These are phyloP conservation scores for Dicyrtoma fusca DNA, from an alignment of 2,888 invertebrate species.

Conservation along the genomic window DNA sequence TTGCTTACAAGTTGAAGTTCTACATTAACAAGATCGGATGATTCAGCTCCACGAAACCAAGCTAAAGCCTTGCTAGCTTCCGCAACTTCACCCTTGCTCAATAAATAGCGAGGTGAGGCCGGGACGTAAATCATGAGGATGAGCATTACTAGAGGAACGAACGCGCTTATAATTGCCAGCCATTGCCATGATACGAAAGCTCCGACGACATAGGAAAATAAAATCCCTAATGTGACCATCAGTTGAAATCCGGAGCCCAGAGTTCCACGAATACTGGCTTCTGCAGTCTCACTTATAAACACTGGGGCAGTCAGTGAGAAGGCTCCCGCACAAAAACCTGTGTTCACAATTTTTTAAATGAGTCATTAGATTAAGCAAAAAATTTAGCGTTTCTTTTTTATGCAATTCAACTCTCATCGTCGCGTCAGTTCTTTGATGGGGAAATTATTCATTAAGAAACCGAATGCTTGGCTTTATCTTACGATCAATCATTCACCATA, in stretches of 20 bases:
- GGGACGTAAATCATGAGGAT: conserved; percentile 80
- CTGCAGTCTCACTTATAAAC: conserved; percentile 83
- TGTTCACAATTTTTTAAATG: neutral
- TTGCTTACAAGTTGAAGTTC: conserved; percentile 48
- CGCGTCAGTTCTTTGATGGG: no score
- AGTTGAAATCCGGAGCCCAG: conserved; percentile 76
- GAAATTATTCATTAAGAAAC: no score
- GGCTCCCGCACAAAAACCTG: conserved; percentile 75
- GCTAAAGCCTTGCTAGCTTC: conserved; percentile 73
- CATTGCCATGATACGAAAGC: conserved; percentile 67
- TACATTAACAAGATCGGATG: conserved; percentile 47
- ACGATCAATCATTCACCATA: no score
- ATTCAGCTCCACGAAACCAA: conserved; percentile 71
- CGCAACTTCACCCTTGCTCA: conserved; percentile 64
- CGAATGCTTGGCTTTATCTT: no score
- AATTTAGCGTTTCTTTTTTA: neutral
- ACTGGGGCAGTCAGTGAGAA: conserved; percentile 84
- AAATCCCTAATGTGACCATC: conserved; percentile 67
- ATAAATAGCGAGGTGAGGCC: conserved; percentile 70
- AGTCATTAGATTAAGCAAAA: conserved; percentile 61
- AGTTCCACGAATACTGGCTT: conserved; percentile 70
- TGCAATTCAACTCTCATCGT: no score
- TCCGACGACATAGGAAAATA: conserved; percentile 61
- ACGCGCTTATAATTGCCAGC: conserved; percentile 70
- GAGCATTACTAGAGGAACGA: conserved; percentile 70